Percentiles rank a stretch among this genome's conserved stretches.
These are phyloP conservation scores for Macrotus californicus DNA, from an alignment of 2,113 vertebrate species.

Conservation along the genomic window DNA sequence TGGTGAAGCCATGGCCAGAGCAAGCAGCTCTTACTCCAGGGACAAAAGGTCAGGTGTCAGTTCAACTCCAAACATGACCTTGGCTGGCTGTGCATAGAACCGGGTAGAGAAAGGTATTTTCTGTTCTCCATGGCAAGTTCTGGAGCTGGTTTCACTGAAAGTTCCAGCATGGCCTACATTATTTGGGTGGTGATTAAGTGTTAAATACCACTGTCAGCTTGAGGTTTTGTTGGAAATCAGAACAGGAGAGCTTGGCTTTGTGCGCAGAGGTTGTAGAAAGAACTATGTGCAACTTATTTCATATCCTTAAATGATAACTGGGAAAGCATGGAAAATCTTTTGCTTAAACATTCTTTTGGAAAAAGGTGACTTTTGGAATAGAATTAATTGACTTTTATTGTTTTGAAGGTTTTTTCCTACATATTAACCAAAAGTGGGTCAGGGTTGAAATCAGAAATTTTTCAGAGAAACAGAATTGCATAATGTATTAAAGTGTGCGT, in stretches of 20 bases:
- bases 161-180: neutral
- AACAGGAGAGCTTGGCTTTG: neutral
- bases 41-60: neutral
- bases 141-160: neutral
- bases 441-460: neutral
- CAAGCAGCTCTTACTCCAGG: neutral
- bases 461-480: neutral
- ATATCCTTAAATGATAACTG: conserved; percentile 8
- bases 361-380: neutral
- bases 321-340: neutral
- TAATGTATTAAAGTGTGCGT: neutral
- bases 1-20: neutral
- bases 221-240: conserved; percentile 15
- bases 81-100: neutral
- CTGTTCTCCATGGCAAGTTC: neutral
- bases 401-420: neutral
- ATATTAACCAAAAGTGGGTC: neutral
- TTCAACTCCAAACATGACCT: neutral
- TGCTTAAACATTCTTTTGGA: conserved; percentile 24
- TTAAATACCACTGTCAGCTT: neutral
- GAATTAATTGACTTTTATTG: neutral
- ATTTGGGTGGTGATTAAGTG: neutral
- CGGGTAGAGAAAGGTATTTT: neutral
- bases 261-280: neutral
- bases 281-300: neutral